Conservation (phyloP, 1,140 invertebrate genomes). For the Nephila pilipes region DNA sequence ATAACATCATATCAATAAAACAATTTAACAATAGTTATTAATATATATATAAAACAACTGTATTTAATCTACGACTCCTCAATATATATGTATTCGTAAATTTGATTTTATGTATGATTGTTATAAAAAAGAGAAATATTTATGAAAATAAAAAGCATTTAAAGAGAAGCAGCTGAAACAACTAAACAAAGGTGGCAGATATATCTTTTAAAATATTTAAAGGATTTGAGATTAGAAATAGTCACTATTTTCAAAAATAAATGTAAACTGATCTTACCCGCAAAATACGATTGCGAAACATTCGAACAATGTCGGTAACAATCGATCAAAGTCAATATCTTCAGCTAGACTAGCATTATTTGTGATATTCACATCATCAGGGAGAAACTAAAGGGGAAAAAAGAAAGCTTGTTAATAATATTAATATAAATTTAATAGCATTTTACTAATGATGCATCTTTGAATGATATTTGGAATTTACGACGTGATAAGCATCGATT, state of each 20-base stretch:
- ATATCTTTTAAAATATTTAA: not conserved
- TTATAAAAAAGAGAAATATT: not conserved
- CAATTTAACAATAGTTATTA: no score
- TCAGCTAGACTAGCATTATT: not conserved
- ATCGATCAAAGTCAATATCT: conserved; percentile 76
- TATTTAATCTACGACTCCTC: no score
- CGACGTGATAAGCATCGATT: no score
- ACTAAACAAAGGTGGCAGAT: no score
- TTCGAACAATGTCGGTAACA: conserved; percentile 78
- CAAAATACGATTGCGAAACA: conserved; percentile 82
- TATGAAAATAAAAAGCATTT: no score
- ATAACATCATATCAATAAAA: no score
- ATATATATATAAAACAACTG: no score
- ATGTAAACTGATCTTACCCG: conserved; percentile 82
- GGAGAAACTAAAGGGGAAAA: conserved; percentile 34
- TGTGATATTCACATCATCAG: conserved; percentile 56
- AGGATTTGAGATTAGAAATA: not conserved
- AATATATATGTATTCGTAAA: no score
- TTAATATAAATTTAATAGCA: no score
- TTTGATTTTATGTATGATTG: no score
- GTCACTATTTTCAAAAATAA: not conserved
- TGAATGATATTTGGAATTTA: no score
- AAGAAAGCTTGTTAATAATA: not conserved
- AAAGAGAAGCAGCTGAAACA: not conserved
- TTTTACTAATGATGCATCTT: no score